Percentiles rank a stretch among this genome's conserved stretches.
These are phyloP conservation scores for Hartigia nigra DNA, from an alignment of 2,888 invertebrate genomes.

Conservation along the genomic window DNA sequence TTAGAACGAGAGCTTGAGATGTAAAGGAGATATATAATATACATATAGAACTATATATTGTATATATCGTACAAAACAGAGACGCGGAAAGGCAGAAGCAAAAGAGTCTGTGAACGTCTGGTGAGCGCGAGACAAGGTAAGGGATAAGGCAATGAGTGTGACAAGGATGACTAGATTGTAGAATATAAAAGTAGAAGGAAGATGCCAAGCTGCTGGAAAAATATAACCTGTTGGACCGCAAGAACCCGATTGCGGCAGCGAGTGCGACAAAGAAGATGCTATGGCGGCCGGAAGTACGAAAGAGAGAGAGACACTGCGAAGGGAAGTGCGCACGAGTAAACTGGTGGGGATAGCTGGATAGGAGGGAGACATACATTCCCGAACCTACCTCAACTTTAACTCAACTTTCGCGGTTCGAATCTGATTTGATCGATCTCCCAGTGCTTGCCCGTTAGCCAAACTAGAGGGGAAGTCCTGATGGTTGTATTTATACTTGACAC, in stretches of 20 bases:
- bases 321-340: neutral
- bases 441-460: constrained; percentile 19
- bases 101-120: neutral
- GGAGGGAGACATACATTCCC: constrained; percentile 39
- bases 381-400: constrained; percentile 62
- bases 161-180: constrained; percentile 23
- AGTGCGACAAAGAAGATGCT: constrained; percentile 18
- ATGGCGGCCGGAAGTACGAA: constrained; percentile 13
- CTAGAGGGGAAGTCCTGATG: constrained; percentile 13
- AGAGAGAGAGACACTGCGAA: constrained; percentile 4
- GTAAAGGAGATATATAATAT: neutral
- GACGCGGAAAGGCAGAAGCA: neutral
- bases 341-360: neutral
- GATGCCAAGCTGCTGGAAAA: constrained; percentile 49
- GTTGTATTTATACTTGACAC: constrained; percentile 6
- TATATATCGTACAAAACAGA: neutral
- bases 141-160: neutral
- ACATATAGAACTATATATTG: neutral
- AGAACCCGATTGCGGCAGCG: constrained; percentile 37
- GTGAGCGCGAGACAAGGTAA: neutral
- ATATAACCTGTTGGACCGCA: constrained; percentile 64
- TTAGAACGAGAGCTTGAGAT: neutral
- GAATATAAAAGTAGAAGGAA: constrained; percentile 20
- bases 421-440: constrained; percentile 59
- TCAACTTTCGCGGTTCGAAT: constrained; percentile 60